Percentiles rank a stretch among this genome's conserved stretches.
phyloP scores from a whole-genome alignment of 2,797 vertebrate genomes.

The Acropternis orthonyx region DNA sequence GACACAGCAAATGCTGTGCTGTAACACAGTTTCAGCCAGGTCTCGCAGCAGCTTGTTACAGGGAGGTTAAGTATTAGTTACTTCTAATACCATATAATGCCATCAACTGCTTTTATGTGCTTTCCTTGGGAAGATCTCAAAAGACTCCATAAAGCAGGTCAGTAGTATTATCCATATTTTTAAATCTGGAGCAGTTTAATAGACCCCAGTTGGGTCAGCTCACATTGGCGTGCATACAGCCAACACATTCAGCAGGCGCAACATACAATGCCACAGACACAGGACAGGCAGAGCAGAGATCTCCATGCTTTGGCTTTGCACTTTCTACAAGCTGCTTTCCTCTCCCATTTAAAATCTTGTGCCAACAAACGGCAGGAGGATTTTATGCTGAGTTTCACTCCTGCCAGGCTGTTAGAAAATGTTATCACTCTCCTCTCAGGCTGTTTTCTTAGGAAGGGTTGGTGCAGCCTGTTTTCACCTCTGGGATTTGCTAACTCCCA shows the following conservation, averaged over 20 bases:
- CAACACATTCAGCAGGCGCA: no score
- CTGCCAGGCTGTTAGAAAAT: not conserved
- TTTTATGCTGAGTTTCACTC: not conserved
- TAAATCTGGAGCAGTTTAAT: not conserved
- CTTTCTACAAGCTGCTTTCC: not conserved
- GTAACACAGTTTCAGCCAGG: not conserved
- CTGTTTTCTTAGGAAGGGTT: not conserved
- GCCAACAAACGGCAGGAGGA: not conserved
- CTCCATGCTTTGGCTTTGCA: not conserved
- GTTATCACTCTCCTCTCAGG: not conserved
- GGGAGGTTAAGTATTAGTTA: not conserved
- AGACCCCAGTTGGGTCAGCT: accelerated
- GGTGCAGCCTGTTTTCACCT: not conserved
- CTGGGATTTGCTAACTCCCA: not conserved
- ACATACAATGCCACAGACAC: accelerated
- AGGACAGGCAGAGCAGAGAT: not conserved
- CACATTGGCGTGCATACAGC: not conserved
- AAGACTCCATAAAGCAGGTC: not conserved
- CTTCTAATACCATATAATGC: not conserved
- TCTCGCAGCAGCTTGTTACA: not conserved
- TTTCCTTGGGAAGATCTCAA: not conserved
- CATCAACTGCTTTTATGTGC: not conserved
- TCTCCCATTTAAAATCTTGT: not conserved
- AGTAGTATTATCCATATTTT: not conserved
- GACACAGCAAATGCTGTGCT: not conserved